A percentile compares a stretch with the other conserved stretches of the same genome.
Conservation (phyloP, 2,888 invertebrate species). For the Steromphala cineraria region DNA sequence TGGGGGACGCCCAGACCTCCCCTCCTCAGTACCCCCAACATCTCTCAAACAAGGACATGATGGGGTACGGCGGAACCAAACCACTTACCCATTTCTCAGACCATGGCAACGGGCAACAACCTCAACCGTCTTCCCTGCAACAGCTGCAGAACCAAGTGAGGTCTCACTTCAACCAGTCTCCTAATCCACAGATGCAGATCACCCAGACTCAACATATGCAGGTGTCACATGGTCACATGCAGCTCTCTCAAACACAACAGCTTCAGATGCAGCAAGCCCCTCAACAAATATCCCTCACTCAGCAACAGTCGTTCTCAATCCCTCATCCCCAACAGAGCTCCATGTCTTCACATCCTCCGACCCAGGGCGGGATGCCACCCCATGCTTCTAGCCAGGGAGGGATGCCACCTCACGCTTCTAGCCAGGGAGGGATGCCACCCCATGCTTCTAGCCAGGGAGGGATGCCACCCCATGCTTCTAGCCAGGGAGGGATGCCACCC, state of each 20-base stretch:
- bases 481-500: no score
- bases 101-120: constrained; percentile 46
- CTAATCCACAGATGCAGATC: constrained; percentile 85
- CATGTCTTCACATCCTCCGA: no score
- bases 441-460: no score
- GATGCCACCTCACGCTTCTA: no score
- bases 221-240: constrained; percentile 66
- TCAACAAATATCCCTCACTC: constrained; percentile 60
- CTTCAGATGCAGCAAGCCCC: constrained; percentile 79
- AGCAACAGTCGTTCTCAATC: constrained; percentile 59
- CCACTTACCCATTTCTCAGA: constrained; percentile 72
- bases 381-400: no score
- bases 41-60: constrained; percentile 42
- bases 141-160: constrained; percentile 71
- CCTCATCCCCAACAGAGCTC: constrained; percentile 27
- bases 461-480: no score
- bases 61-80: constrained; percentile 65
- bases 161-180: constrained; percentile 88
- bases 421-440: no score
- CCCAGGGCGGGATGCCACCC: no score
- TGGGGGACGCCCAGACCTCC: constrained; percentile 7
- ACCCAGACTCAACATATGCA: constrained; percentile 85
- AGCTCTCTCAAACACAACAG: constrained; percentile 69
- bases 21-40: constrained; percentile 38
- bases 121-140: constrained; percentile 62